phyloP scores from a whole-genome alignment of 2,888 invertebrate species.

The Xestia xanthographa region DNA sequence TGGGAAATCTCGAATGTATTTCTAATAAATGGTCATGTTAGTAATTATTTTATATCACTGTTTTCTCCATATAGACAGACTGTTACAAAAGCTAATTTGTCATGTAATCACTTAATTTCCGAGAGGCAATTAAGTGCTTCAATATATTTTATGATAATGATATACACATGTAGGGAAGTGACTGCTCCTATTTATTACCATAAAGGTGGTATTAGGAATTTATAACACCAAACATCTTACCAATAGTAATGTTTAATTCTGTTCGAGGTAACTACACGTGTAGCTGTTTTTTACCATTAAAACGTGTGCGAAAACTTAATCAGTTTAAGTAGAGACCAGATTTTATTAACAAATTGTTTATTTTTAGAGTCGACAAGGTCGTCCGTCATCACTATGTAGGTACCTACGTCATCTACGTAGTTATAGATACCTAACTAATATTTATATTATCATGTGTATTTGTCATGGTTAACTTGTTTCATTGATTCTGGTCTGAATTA shows the following conservation, averaged over 20 bases:
- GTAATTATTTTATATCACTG: neutral
- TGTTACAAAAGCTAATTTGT: slow-evolving; percentile 2
- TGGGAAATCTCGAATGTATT: neutral
- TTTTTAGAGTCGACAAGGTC: slow-evolving; percentile 3
- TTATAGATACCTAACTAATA: neutral
- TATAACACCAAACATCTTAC: neutral
- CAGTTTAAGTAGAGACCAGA: neutral
- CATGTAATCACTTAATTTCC: neutral
- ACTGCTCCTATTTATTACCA: neutral
- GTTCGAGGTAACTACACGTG: neutral
- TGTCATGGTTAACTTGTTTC: slow-evolving; percentile 2
- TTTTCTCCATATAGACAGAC: neutral
- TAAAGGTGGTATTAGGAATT: neutral
- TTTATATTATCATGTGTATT: neutral
- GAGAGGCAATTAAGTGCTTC: neutral
- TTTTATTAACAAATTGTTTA: neutral
- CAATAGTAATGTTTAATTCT: neutral
- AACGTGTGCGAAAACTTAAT: neutral
- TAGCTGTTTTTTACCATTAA: neutral
- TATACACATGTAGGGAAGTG: neutral
- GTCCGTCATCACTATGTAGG: neutral
- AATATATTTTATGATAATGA: neutral
- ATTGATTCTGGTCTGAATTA: neutral
- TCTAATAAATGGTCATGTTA: neutral
- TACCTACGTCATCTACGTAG: slow-evolving; percentile 8